phyloP scores from a whole-genome alignment of 2,888 invertebrate genomes.

The Ichneumoninae sp. region DNA sequence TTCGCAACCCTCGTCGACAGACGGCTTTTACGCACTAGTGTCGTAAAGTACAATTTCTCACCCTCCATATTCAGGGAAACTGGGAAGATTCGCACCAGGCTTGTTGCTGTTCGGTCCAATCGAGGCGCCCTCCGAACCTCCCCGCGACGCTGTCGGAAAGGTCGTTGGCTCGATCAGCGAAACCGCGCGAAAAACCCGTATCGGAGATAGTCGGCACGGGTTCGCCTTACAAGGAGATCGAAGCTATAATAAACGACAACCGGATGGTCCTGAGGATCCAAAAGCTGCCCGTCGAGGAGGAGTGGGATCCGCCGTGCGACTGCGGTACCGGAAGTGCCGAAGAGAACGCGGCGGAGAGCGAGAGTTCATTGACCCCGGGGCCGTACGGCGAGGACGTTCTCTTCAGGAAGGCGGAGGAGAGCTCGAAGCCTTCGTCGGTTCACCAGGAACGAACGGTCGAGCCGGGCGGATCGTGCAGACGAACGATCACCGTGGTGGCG shows the following conservation, averaged over 20 bases:
- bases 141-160: not conserved
- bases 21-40: too few relatives aligned
- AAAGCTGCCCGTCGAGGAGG: conserved; percentile 64
- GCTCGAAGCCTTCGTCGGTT: conserved; percentile 38
- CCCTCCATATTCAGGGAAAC: not conserved
- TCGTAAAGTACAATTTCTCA: too few relatives aligned
- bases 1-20: too few relatives aligned
- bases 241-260: conserved; percentile 78
- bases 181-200: conserved; percentile 57
- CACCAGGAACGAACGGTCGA: conserved; percentile 46
- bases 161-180: not conserved
- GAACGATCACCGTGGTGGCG: conserved; percentile 57
- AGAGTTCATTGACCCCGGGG: conserved; percentile 42
- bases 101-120: conserved; percentile 36
- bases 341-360: conserved; percentile 16
- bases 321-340: conserved; percentile 67
- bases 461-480: conserved; percentile 41
- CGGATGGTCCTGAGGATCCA: conserved; percentile 75
- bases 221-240: conserved; percentile 80
- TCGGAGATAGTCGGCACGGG: conserved; percentile 77
- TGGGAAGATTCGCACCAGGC: conserved; percentile 11
- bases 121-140: not conserved
- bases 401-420: conserved; percentile 37
- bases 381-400: conserved; percentile 26
- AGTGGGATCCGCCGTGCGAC: conserved; percentile 78